A percentile compares a stretch with the other conserved stretches of the same genome.
phyloP scores from a whole-genome alignment of 2,797 vertebrate species.

The Danio choprae region DNA sequence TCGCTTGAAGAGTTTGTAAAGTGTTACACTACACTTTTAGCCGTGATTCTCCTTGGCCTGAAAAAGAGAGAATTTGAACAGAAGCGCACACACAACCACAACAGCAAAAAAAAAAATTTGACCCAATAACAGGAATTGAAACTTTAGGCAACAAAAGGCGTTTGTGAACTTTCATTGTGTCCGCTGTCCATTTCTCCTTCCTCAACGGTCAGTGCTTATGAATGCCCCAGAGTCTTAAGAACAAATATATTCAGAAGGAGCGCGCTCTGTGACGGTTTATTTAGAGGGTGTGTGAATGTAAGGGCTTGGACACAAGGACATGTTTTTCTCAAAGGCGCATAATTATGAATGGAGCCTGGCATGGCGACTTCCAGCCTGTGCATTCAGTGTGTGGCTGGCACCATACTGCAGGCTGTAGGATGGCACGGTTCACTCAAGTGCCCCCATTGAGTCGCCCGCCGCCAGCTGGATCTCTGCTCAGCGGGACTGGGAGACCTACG shows the following conservation, averaged over 20 bases:
- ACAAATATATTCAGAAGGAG: slow-evolving; percentile 69
- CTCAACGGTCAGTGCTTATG: slow-evolving; percentile 72
- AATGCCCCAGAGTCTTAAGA: slow-evolving; percentile 68
- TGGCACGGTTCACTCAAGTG: slow-evolving; percentile 64
- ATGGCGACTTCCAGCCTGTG: slow-evolving; percentile 71
- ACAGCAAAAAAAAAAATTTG: slow-evolving; percentile 45
- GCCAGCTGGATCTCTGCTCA: slow-evolving; percentile 54
- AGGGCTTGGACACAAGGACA: slow-evolving; percentile 70
- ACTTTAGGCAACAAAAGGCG: slow-evolving; percentile 67
- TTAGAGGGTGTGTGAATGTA: slow-evolving; percentile 51
- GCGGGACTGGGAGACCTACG: slow-evolving; percentile 26
- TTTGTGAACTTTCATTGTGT: slow-evolving; percentile 70
- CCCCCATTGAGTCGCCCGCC: slow-evolving; percentile 59
- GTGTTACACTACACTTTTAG: slow-evolving; percentile 53
- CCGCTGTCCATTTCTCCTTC: slow-evolving; percentile 55
- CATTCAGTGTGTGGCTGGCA: slow-evolving; percentile 78
- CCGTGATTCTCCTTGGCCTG: slow-evolving; percentile 41
- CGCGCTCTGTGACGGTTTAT: slow-evolving; percentile 66
- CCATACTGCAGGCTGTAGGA: slow-evolving; percentile 61
- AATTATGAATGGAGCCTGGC: slow-evolving; percentile 75
- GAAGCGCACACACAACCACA: slow-evolving; percentile 35
- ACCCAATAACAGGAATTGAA: slow-evolving; percentile 67
- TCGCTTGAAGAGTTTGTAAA: slow-evolving; percentile 45
- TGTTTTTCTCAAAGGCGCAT: slow-evolving; percentile 73
- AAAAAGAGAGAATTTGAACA: slow-evolving; percentile 48